Percentiles rank a stretch among this genome's conserved stretches.
Evolutionary conservation across 1,140 invertebrate genomes (phyloP).

Genomic region (Chrysomallon squamiferum): DNA sequence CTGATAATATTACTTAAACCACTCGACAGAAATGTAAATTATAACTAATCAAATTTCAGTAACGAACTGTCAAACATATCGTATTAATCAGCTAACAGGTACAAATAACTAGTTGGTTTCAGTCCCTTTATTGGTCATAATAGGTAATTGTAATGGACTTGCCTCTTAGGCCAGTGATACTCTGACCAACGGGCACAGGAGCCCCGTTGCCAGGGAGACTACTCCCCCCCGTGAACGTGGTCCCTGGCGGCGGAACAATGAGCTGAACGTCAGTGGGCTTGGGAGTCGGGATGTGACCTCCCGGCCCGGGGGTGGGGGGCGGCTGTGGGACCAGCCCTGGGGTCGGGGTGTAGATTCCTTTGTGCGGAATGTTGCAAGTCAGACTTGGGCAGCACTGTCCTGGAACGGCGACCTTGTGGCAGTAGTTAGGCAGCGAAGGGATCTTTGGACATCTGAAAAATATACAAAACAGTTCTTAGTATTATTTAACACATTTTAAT

Average conservation of each 20-base stretch:
- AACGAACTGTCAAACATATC: no score
- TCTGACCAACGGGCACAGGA: conserved; percentile 14
- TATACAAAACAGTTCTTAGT: background rate
- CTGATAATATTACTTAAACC: no score
- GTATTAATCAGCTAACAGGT: no score
- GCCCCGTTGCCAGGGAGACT: conserved; percentile 22
- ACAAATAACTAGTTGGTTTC: no score
- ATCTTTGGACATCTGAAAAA: conserved; percentile 26
- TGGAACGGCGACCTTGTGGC: conserved; percentile 23
- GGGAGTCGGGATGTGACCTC: conserved; percentile 14
- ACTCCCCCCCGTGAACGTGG: conserved; percentile 9
- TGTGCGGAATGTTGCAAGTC: conserved; percentile 29
- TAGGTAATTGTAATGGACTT: no score
- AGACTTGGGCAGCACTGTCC: conserved; percentile 34
- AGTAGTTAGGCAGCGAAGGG: conserved; percentile 29
- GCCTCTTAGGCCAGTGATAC: conserved; percentile 16
- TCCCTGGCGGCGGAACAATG: conserved; percentile 15
- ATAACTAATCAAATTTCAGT: no score
- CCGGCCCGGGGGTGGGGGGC: conserved; percentile 23
- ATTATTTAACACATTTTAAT: no score
- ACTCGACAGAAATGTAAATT: no score
- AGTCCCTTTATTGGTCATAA: no score
- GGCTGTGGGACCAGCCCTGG: conserved; percentile 27
- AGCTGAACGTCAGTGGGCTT: conserved; percentile 9
- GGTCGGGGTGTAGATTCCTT: conserved; percentile 18